These are phyloP conservation scores for Silurus glanis DNA, from an alignment of 2,113 vertebrate species.

Conservation along the genomic window DNA sequence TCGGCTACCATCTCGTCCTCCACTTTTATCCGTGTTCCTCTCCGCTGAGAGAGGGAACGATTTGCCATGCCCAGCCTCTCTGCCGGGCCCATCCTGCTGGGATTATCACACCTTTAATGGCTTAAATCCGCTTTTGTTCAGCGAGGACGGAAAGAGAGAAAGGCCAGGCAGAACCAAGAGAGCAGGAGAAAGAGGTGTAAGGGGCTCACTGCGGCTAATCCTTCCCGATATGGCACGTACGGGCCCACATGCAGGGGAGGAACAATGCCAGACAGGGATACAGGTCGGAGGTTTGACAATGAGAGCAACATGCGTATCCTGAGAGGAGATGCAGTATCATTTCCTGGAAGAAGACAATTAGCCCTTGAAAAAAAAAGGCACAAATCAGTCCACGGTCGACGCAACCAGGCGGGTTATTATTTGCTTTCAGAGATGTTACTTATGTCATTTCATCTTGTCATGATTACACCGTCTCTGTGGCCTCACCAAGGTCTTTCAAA, in stretches of 20 bases:
- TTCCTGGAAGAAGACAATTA: constrained; percentile 31
- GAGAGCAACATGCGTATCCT: constrained; percentile 40
- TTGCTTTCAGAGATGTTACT: not conserved
- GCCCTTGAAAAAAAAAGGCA: not conserved
- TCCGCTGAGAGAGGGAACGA: constrained; percentile 11
- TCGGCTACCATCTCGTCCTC: not conserved
- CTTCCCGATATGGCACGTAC: constrained; percentile 29
- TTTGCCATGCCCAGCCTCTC: constrained; percentile 18
- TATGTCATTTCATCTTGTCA: not conserved
- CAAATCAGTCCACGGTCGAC: not conserved
- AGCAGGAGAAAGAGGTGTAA: constrained; percentile 10
- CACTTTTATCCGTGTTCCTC: not conserved
- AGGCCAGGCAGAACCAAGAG: constrained; percentile 5
- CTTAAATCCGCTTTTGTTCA: constrained; percentile 53
- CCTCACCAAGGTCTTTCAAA: not conserved
- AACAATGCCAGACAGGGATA: constrained; percentile 32
- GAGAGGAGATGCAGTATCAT: constrained; percentile 25
- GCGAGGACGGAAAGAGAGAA: constrained; percentile 37
- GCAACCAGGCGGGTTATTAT: not conserved
- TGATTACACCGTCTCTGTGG: not conserved
- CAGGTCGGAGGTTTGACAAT: constrained; percentile 30
- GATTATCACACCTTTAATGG: constrained; percentile 58
- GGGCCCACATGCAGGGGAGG: constrained; percentile 12
- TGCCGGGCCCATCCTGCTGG: constrained; percentile 33
- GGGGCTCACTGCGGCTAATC: constrained; percentile 46